Percentiles rank a stretch among this genome's conserved stretches.
Evolutionary conservation across 2,888 invertebrate species (phyloP).

Genomic region (Ischnus inquisitorius): DNA sequence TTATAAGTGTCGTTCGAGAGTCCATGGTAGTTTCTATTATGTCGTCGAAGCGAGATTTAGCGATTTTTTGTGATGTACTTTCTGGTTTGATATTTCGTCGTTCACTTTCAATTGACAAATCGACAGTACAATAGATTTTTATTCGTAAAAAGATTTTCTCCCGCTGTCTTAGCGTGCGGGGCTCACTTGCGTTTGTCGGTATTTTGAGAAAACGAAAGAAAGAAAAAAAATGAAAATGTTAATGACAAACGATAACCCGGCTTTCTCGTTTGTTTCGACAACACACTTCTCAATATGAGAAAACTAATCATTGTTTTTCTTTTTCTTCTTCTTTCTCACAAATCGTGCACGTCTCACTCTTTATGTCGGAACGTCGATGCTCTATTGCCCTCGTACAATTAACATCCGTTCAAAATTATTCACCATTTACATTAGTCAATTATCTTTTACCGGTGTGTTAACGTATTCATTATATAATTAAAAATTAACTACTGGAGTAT

Average conservation of each 20-base stretch:
- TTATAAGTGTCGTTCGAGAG: conserved; percentile 22
- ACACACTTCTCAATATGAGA: conserved; percentile 83
- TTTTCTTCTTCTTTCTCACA: conserved; percentile 51
- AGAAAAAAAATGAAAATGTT: conserved; percentile 1
- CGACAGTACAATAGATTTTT: conserved; percentile 28
- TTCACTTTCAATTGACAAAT: conserved; percentile 7
- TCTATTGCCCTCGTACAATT: conserved; percentile 40
- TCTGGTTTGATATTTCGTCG: conserved; percentile 47
- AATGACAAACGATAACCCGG: conserved; percentile 46
- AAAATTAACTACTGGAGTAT: conserved; percentile 72
- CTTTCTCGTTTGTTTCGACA: conserved; percentile 50
- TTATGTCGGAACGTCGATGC: conserved; percentile 18
- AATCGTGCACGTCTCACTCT: conserved; percentile 51
- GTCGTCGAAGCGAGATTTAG: conserved; percentile 50
- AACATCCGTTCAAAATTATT: conserved; percentile 66
- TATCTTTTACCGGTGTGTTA: conserved; percentile 52
- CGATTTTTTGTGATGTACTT: conserved; percentile 51
- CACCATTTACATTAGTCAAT: conserved; percentile 58
- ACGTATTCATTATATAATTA: conserved; percentile 46
- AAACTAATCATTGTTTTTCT: conserved; percentile 73
- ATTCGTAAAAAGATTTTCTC: conserved; percentile 42
- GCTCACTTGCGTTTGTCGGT: too few relatives aligned
- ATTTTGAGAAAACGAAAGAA: conserved; percentile 9
- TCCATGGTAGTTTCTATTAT: conserved; percentile 42
- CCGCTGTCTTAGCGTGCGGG: too few relatives aligned